A percentile compares a stretch with the other conserved stretches of the same genome.
These are phyloP conservation scores for Lagria hirta DNA, from an alignment of 2,888 invertebrate species.

Conservation along the genomic window DNA sequence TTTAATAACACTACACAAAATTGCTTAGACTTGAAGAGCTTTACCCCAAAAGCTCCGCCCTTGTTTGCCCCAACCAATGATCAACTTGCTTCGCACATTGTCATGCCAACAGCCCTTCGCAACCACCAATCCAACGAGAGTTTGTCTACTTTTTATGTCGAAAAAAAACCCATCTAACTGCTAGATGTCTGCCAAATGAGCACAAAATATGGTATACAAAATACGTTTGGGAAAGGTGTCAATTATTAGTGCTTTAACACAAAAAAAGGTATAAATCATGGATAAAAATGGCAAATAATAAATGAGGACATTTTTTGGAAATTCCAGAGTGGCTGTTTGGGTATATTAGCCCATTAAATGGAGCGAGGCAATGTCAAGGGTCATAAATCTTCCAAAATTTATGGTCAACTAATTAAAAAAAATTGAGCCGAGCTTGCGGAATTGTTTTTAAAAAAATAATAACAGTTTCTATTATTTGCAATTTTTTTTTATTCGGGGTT, in stretches of 20 bases:
- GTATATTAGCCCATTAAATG: slow-evolving; percentile 25
- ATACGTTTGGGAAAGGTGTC: no score
- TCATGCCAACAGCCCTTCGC: slow-evolving; percentile 41
- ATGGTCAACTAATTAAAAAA: slow-evolving; percentile 36
- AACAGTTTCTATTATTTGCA: no score
- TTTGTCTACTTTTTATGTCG: no score
- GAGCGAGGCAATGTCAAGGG: slow-evolving; percentile 30
- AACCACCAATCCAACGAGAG: slow-evolving; percentile 39
- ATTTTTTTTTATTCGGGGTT: no score
- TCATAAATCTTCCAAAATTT: slow-evolving; percentile 41
- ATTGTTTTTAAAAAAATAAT: no score
- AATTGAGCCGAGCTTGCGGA: no score
- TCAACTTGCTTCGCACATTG: slow-evolving; percentile 28
- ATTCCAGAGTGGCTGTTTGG: slow-evolving; percentile 15
- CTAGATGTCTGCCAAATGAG: no score
- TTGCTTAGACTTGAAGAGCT: slow-evolving; percentile 22
- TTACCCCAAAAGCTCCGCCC: slow-evolving; percentile 26
- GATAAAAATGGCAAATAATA: slow-evolving; percentile 8
- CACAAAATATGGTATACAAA: no score
- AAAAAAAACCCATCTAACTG: no score
- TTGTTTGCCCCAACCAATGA: slow-evolving; percentile 32
- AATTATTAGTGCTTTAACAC: no score
- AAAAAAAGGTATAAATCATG: slow-evolving; percentile 21
- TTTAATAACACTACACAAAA: slow-evolving; percentile 14
- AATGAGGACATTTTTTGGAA: slow-evolving; percentile 10